A percentile compares a stretch with the other conserved stretches of the same genome.
Evolutionary conservation across 2,797 vertebrate species (phyloP).

Genomic region (Aeoliscus strigatus): DNA sequence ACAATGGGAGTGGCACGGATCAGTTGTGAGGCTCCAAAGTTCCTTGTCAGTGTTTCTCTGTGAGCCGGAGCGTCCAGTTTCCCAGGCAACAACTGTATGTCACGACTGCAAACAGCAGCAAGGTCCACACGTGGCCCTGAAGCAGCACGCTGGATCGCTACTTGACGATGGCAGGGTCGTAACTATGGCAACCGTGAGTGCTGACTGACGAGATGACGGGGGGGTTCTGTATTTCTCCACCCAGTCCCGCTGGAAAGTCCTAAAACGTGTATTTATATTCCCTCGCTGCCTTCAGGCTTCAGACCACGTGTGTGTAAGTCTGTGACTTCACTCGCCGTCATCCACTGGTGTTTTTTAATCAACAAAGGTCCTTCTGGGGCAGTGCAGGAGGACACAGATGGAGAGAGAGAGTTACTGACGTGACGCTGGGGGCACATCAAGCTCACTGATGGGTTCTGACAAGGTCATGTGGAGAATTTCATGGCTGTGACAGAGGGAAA

Average conservation of each 20-base stretch:
- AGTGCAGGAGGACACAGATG: conserved; percentile 25
- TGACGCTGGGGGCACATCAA: conserved; percentile 18
- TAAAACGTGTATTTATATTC: conserved; percentile 20
- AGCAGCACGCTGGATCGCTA: conserved; percentile 19
- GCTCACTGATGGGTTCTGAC: conserved; percentile 12
- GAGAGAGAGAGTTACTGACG: conserved; percentile 17
- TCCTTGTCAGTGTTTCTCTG: conserved; percentile 25
- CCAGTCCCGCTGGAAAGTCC: conserved; percentile 13
- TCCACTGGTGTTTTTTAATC: conserved; percentile 9
- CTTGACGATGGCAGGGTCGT: conserved; percentile 33
- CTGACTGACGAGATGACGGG: conserved; percentile 21
- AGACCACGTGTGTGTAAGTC: conserved; percentile 1
- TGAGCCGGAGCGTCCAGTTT: neutral
- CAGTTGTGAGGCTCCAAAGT: conserved; percentile 45
- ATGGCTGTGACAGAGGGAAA: conserved; percentile 17
- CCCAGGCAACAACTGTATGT: neutral
- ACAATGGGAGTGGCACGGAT: conserved; percentile 24
- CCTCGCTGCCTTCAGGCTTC: conserved; percentile 1
- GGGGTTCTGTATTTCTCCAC: conserved; percentile 38
- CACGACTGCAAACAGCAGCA: neutral
- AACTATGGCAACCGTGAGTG: conserved; percentile 46
- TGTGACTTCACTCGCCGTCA: too few relatives aligned
- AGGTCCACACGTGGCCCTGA: conserved; percentile 36
- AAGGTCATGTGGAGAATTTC: conserved; percentile 29
- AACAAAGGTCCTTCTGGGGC: conserved; percentile 7